Base-by-base conservation (phyloP, 2,797 vertebrate species). In the Anguilla obscura region DNA sequence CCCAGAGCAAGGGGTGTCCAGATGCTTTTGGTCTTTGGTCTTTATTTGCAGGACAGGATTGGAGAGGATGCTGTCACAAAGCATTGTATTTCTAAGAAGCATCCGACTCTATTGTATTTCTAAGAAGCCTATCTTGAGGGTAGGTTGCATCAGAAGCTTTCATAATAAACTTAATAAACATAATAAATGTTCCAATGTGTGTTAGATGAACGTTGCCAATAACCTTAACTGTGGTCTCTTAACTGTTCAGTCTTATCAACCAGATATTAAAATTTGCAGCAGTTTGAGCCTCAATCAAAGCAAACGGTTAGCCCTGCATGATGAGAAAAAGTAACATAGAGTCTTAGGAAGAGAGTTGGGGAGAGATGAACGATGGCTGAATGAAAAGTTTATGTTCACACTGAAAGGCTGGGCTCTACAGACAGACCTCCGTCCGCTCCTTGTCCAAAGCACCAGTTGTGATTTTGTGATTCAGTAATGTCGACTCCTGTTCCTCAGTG, bases 401-500 rank as follows among this genome's bases (percentile, higher is more conserved):
- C 14, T 8, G 36, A 82, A 48, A 82, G 14, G 3, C 74, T 3
- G 36, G 33, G 36, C 14, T 48, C 40, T 14, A 9, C 79, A 82
- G 21, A n/a, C 79, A 18, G 36, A 45, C 18, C 74, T 14, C 74
- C 30, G 5, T 14, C 40, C 40, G 14, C 40, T 45, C 79, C 36
- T 8, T 40, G 74, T 71, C 33, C 18, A 9, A 79, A 40, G 36
- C 8, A 7, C n/a, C 66, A 7, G n/a, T 30, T 30, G 24, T 12
- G 60, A 5, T 71, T 33, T 74, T 27, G 30, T 27, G 14, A 33
- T 33, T 74, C 69, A 33, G 69, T 33, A 74, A 74, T 2, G 69
- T 36, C 30, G 27, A 10, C 27, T 74, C 27, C 33, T 24, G 52
- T 14, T 80, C 52, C 33, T 92, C 93, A 90, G 93, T 93, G 89